Conservation (phyloP, 2,113 vertebrate species). For the Heteronetta atricapilla region DNA sequence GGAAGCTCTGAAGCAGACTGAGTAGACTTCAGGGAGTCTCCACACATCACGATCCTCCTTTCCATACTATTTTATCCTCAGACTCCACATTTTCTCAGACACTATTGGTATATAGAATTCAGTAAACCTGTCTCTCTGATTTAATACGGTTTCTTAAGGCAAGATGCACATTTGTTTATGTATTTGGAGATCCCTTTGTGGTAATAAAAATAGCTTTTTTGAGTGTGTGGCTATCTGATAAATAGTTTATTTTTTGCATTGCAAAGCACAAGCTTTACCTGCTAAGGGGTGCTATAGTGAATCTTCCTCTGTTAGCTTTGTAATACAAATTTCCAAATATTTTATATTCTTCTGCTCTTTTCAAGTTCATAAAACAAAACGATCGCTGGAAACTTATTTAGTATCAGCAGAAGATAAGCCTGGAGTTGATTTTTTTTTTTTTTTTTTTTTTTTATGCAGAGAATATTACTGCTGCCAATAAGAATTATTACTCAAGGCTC, state of each 20-base stretch:
- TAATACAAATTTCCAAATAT: not conserved
- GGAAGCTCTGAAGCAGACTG: not conserved
- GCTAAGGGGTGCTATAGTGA: not conserved
- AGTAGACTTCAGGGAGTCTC: not conserved
- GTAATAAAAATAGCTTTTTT: not conserved
- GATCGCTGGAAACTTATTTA: not conserved
- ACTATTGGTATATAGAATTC: not conserved
- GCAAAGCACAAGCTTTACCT: not conserved
- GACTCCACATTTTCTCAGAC: not conserved
- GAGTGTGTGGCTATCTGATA: not conserved
- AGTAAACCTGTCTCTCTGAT: fast-evolving
- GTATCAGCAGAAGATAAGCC: not conserved
- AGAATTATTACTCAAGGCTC: slow-evolving; percentile 1
- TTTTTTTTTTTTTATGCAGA: not conserved
- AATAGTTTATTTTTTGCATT: not conserved
- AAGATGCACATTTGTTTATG: not conserved
- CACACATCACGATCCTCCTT: not conserved
- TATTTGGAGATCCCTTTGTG: not conserved
- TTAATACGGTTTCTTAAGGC: not conserved
- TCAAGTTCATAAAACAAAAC: not conserved
- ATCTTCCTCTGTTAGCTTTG: not conserved
- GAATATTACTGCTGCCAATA: slow-evolving; percentile 20
- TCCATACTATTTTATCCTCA: not conserved
- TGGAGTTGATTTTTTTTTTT: not conserved
- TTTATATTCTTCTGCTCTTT: not conserved